Conservation (phyloP, 2,113 vertebrate species). For the Phocoena phocoena region DNA sequence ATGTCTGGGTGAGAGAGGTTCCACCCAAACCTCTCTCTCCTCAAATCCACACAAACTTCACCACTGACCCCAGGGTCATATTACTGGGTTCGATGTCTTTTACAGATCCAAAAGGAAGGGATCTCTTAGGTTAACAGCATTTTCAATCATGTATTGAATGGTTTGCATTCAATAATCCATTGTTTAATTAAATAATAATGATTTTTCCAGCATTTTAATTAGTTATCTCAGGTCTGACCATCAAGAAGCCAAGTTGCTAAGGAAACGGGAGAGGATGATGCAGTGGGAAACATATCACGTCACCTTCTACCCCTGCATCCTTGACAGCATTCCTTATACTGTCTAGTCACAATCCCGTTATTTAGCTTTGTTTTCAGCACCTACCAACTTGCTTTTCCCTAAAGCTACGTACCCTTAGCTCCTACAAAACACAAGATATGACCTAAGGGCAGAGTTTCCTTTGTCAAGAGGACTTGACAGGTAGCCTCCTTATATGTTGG, state of each 20-base stretch:
- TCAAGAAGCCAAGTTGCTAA: background rate
- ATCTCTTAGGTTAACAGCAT: background rate
- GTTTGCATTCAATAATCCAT: constrained; percentile 50
- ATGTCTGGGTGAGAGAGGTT: background rate
- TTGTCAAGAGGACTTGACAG: background rate
- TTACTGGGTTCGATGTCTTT: background rate
- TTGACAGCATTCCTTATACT: background rate
- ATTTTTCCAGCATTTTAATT: constrained; percentile 47
- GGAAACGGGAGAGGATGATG: accelerated
- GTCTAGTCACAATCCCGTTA: background rate
- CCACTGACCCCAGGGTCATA: background rate
- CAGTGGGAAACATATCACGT: accelerated
- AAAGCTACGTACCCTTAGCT: background rate
- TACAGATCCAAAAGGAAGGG: background rate
- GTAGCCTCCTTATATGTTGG: background rate
- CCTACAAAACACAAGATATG: background rate
- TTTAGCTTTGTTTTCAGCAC: background rate
- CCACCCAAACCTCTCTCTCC: background rate
- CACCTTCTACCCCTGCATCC: accelerated
- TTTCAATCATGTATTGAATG: constrained; percentile 18
- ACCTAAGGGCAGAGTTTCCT: background rate
- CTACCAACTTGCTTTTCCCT: background rate
- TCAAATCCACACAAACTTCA: background rate
- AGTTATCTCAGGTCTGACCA: background rate
- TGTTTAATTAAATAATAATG: constrained; percentile 44